Conservation (phyloP, 2,888 invertebrate genomes). For the Macaria liturata region DNA sequence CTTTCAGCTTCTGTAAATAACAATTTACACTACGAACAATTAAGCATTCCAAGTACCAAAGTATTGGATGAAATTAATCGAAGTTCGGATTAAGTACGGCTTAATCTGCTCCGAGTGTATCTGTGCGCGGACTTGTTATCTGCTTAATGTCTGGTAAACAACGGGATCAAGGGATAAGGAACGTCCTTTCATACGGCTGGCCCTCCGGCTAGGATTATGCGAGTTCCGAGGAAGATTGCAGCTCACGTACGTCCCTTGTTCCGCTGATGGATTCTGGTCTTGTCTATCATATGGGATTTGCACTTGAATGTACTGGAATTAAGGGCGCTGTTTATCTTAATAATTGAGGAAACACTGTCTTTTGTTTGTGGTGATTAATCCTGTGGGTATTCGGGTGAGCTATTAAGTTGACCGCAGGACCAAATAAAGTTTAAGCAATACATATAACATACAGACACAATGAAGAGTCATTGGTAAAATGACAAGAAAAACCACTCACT, state of each 20-base stretch:
- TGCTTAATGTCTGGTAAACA: slow-evolving; percentile 85
- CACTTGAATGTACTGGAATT: slow-evolving; percentile 23
- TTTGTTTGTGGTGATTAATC: slow-evolving; percentile 2
- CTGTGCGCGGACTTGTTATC: slow-evolving; percentile 82
- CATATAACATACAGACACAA: no score
- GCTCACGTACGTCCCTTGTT: slow-evolving; percentile 58
- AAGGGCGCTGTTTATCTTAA: slow-evolving; percentile 15
- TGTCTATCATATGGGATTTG: slow-evolving; percentile 36
- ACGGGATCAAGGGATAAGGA: slow-evolving; percentile 83
- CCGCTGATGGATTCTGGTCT: slow-evolving; percentile 46
- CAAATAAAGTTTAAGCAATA: no score
- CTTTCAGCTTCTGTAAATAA: slow-evolving; percentile 45
- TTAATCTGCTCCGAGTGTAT: slow-evolving; percentile 80
- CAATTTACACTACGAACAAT: slow-evolving; percentile 59
- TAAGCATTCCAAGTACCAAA: slow-evolving; percentile 64
- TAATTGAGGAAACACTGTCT: slow-evolving; percentile 12
- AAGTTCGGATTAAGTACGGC: slow-evolving; percentile 79
- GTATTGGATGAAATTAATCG: slow-evolving; percentile 83
- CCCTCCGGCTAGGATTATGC: slow-evolving; percentile 78
- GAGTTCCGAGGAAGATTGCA: slow-evolving; percentile 71
- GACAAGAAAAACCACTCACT: no score
- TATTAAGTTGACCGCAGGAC: neutral
- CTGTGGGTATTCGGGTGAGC: neutral
- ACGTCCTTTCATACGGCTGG: slow-evolving; percentile 78
- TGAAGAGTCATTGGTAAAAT: no score